Conservation (phyloP, 2,797 vertebrate genomes). For the Capromys pilorides region DNA sequence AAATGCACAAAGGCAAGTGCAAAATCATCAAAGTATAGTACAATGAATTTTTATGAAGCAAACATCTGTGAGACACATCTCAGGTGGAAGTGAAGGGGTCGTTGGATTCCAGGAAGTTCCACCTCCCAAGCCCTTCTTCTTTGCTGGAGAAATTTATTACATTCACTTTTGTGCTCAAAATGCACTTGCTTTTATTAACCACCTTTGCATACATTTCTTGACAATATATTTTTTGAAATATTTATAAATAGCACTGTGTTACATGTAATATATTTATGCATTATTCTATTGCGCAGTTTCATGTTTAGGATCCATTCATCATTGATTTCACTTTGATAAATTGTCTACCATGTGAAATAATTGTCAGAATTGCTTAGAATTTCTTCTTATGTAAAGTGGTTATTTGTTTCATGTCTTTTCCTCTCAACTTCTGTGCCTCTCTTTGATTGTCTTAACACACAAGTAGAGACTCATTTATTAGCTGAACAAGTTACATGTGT, state of each 20-base stretch:
- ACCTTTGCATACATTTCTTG: neutral
- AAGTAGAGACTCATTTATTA: slow-evolving; percentile 39
- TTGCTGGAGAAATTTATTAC: neutral
- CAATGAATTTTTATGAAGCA: slow-evolving; percentile 40
- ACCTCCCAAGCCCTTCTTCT: neutral
- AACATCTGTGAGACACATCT: neutral
- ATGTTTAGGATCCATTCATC: slow-evolving; percentile 24
- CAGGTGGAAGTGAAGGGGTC: neutral
- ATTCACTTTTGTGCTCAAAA: neutral
- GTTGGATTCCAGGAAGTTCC: neutral
- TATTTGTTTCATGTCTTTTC: neutral
- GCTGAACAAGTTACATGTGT: slow-evolving; percentile 17
- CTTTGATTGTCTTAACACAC: neutral
- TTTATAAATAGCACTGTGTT: neutral
- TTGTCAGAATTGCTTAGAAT: slow-evolving; percentile 23
- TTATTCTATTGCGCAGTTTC: slow-evolving; percentile 23
- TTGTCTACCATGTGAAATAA: slow-evolving; percentile 14
- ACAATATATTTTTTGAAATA: slow-evolving; percentile 22
- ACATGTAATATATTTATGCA: neutral
- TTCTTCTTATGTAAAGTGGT: neutral
- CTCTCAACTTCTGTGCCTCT: neutral
- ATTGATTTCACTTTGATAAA: slow-evolving; percentile 48
- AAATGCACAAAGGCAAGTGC: neutral
- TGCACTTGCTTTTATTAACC: neutral
- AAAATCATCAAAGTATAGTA: slow-evolving; percentile 7